phyloP scores from a whole-genome alignment of 2,797 vertebrate species.

The Holocentrus rufus region DNA sequence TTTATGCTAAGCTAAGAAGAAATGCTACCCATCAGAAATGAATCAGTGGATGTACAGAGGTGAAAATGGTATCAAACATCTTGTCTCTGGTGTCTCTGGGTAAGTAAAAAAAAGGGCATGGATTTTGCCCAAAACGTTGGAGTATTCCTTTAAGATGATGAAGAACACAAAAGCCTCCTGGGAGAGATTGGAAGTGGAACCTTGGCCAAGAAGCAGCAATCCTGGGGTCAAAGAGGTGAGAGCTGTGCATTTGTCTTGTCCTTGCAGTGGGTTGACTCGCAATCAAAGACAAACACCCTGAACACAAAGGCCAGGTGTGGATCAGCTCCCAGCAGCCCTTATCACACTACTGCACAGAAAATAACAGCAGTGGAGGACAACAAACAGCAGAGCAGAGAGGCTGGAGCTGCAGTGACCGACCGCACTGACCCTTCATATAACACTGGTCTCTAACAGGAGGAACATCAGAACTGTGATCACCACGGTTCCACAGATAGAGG shows the following conservation, averaged over 20 bases:
- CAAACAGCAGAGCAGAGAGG: conserved; percentile 33
- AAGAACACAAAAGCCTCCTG: neutral
- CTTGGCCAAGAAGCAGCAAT: conserved; percentile 6
- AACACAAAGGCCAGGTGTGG: conserved; percentile 51
- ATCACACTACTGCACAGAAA: conserved; percentile 51
- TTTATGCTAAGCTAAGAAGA: no score
- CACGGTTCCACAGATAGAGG: no score
- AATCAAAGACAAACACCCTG: conserved; percentile 55
- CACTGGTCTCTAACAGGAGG: neutral
- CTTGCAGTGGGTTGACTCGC: conserved; percentile 46
- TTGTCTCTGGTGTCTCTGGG: no score
- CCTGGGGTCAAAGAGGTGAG: conserved; percentile 55
- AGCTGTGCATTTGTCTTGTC: conserved; percentile 58
- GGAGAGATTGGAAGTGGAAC: neutral
- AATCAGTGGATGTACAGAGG: no score
- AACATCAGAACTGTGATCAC: neutral
- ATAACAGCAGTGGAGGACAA: conserved; percentile 38
- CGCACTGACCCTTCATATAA: neutral
- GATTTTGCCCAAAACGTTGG: no score
- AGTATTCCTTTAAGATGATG: no score
- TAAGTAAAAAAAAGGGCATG: no score
- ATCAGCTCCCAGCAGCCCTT: conserved; percentile 54
- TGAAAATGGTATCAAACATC: no score
- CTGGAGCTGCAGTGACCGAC: conserved; percentile 14
- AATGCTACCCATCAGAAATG: no score